Evolutionary conservation across 1,140 invertebrate genomes (phyloP).

Genomic region (Penaeus japonicus): DNA sequence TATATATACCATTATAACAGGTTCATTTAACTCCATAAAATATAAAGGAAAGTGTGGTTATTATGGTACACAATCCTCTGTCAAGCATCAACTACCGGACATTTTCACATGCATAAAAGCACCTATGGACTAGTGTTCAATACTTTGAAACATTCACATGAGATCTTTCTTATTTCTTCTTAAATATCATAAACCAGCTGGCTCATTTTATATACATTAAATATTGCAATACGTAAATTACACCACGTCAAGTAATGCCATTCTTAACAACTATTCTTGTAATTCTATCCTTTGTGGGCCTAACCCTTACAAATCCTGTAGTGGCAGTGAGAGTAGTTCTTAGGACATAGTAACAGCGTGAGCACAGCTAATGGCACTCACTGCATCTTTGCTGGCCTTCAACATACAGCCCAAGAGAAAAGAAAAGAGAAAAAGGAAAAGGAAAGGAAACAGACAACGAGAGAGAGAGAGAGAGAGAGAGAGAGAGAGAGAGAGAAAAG

Average conservation of each 20-base stretch:
- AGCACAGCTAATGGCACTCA: not conserved
- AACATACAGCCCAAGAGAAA: not conserved
- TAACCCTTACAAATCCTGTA: not conserved
- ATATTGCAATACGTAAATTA: not conserved
- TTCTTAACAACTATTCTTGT: not conserved
- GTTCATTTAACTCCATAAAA: not conserved
- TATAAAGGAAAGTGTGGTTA: not conserved
- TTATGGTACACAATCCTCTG: not conserved
- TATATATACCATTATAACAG: not conserved
- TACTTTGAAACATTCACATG: not conserved
- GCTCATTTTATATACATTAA: constrained; percentile 1
- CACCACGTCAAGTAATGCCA: not conserved
- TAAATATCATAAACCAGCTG: not conserved
- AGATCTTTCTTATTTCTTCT: not conserved
- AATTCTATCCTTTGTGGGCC: not conserved
- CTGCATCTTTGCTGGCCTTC: not conserved
- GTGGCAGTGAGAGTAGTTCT: not conserved
- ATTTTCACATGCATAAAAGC: not conserved
- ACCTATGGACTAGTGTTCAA: not conserved
- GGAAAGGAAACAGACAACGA: not conserved
- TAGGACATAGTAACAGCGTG: not conserved
- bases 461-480: not conserved
- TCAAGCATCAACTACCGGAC: not conserved
- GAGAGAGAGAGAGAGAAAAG: too few species aligned
- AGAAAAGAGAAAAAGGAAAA: not conserved